Percentiles rank a stretch among this genome's conserved stretches.
Evolutionary conservation across 2,113 vertebrate genomes (phyloP).

Genomic region (Clarias macrocephalus): DNA sequence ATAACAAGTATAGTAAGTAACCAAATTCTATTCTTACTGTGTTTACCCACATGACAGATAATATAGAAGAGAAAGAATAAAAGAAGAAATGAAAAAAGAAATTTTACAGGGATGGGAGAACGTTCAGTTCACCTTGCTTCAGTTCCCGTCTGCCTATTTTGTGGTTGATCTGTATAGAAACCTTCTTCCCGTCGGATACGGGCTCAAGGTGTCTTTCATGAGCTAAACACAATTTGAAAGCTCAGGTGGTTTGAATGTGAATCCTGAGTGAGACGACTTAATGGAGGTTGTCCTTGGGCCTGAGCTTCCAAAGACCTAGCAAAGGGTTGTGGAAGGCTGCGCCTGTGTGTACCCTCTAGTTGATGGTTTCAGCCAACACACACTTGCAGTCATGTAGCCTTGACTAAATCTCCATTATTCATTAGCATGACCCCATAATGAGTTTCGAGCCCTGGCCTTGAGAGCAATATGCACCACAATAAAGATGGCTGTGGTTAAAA

Average conservation of each 20-base stretch:
- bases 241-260: slow-evolving; percentile 63
- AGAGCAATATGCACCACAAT: slow-evolving; percentile 45
- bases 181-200: slow-evolving; percentile 36
- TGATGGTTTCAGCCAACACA: slow-evolving; percentile 53
- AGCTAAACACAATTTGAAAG: slow-evolving; percentile 76
- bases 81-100: neutral
- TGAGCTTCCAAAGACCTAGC: slow-evolving; percentile 48
- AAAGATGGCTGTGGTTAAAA: slow-evolving; percentile 26
- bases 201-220: slow-evolving; percentile 68
- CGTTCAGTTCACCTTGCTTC: slow-evolving; percentile 17
- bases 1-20: slow-evolving; percentile 30
- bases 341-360: slow-evolving; percentile 34
- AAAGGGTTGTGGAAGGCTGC: slow-evolving; percentile 32
- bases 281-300: slow-evolving; percentile 66
- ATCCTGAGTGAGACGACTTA: slow-evolving; percentile 64
- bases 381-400: slow-evolving; percentile 43
- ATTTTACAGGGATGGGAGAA: neutral
- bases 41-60: neutral
- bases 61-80: neutral
- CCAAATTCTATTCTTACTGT: slow-evolving; percentile 5
- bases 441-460: slow-evolving; percentile 52
- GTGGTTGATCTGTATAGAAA: slow-evolving; percentile 33
- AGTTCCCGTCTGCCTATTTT: slow-evolving; percentile 25
- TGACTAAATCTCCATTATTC: slow-evolving; percentile 51
- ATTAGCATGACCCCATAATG: slow-evolving; percentile 50